Evolutionary conservation across 2,888 invertebrate genomes (phyloP).

Genomic region (Oxyteleia sp.): DNA sequence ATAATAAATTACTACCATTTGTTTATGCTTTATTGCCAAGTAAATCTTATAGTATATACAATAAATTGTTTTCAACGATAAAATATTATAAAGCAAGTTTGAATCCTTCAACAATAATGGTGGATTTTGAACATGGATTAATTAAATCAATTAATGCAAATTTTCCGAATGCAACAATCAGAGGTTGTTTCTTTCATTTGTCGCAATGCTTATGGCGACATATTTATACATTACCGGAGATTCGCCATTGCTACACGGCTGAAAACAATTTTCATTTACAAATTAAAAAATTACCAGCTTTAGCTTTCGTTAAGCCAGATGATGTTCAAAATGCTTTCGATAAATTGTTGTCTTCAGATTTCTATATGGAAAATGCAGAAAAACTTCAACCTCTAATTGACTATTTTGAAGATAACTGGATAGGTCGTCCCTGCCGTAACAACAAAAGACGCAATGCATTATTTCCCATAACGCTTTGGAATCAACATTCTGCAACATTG

Average conservation of each 20-base stretch:
- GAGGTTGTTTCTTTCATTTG: constrained; percentile 53
- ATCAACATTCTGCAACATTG: constrained; percentile 2
- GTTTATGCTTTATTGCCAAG: constrained; percentile 30
- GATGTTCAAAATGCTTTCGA: constrained; percentile 11
- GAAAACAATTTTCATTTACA: constrained; percentile 32
- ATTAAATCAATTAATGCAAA: constrained; percentile 5
- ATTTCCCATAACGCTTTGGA: constrained; percentile 9
- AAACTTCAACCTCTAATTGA: constrained; percentile 3
- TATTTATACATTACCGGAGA: constrained; percentile 19
- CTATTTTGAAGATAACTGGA: constrained; percentile 12
- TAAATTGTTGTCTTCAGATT: not conserved
- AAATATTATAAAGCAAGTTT: constrained; percentile 19
- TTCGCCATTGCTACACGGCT: constrained; percentile 8
- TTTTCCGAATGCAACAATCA: constrained; percentile 1
- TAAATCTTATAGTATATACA: constrained; percentile 48
- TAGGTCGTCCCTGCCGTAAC: not conserved
- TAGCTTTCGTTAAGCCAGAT: constrained; percentile 28
- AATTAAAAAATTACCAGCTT: constrained; percentile 40
- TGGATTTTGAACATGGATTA: constrained; percentile 18
- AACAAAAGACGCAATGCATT: not conserved
- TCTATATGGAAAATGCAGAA: not conserved
- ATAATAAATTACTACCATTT: constrained; percentile 22
- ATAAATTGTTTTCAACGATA: constrained; percentile 24
- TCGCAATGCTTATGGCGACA: constrained; percentile 51
- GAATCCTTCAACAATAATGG: constrained; percentile 6